A percentile compares a stretch with the other conserved stretches of the same genome.
phyloP scores from a whole-genome alignment of 1,140 invertebrate genomes.

The Drosophila parabipectinata region DNA sequence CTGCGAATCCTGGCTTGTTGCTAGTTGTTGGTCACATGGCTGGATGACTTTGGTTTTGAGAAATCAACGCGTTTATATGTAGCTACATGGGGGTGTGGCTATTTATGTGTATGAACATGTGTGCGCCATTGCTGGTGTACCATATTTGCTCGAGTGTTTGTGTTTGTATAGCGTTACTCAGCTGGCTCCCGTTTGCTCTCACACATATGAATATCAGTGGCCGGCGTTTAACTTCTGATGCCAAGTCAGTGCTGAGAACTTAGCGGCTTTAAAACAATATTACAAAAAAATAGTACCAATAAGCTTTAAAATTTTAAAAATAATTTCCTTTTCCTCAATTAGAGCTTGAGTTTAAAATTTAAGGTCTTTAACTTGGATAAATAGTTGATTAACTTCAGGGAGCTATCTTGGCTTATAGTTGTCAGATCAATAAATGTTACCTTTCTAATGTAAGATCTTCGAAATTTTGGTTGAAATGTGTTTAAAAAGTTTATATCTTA shows the following conservation, averaged over 20 bases:
- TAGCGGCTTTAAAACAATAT: slow-evolving; percentile 7
- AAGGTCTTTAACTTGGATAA: too few relatives aligned
- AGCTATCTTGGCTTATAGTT: too few relatives aligned
- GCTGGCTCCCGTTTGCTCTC: slow-evolving; percentile 55
- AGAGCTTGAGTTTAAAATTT: too few relatives aligned
- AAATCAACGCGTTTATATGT: slow-evolving; percentile 65
- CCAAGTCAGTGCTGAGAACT: slow-evolving; percentile 22
- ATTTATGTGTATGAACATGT: slow-evolving; percentile 6
- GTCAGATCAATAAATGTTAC: too few relatives aligned
- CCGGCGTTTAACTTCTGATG: slow-evolving; percentile 33
- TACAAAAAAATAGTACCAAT: too few relatives aligned
- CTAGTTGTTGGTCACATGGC: slow-evolving; percentile 76
- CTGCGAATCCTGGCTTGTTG: slow-evolving; percentile 55
- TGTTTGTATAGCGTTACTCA: slow-evolving; percentile 70
- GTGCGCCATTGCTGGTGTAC: slow-evolving; percentile 23
- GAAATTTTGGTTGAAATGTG: too few relatives aligned
- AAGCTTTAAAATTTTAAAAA: too few relatives aligned
- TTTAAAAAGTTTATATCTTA: too few relatives aligned
- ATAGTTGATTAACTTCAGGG: too few relatives aligned
- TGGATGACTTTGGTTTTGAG: slow-evolving; percentile 77
- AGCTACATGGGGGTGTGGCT: not conserved
- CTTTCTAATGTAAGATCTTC: too few relatives aligned
- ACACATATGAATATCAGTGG: slow-evolving; percentile 61
- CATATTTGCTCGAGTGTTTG: slow-evolving; percentile 42
- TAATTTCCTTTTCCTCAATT: too few relatives aligned